Base-by-base conservation (phyloP, 2,888 invertebrate species). In the Machimus rusticus region DNA sequence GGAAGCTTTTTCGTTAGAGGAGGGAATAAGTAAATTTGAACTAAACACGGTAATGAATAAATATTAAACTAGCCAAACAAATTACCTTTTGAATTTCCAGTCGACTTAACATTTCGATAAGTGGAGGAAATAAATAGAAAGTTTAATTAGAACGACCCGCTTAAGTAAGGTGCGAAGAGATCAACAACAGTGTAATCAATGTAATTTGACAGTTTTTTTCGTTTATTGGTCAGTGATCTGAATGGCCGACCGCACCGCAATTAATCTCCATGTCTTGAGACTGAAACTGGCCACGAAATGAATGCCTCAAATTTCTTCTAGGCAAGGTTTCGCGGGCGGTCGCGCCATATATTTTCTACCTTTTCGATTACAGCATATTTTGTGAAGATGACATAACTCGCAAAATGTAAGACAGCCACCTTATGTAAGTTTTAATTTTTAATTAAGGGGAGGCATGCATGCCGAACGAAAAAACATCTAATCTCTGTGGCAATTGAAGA, bases 381-480 rank as follows among this genome's bases (percentile, higher is more conserved):
- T 28, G 79, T 51, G 79, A 79, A 79, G 79, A 79, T 79, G 79
- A 79, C 79, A 79, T 79, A 79, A 79, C 39, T 31, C 14, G 16
- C 46, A 28, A 79, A 79, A 79, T 79, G 51, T 51, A 79, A 79
- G 79, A 79, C 79, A 79, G 28, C 79, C 28, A 79, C 46, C 46
- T 79, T 79, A 51, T 51, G 51, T 79, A 79, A 79, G 23, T 55
- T n/a, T 39, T 39, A 79, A 78, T 39, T 79, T 79, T 79, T 79
- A 79, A 79, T 79, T 79, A 79, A 51, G 79, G 66, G 66, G 51
- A 79, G 51, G 51, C 79, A 23, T 46, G 51, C 79, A 79, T 51
- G 79, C 79, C 79, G 51, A 66, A 79, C 79, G 31, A 79, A 79
- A 79, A 14, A 28, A 46, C 31, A 16, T 51, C 23, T 28, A 79